Conservation (phyloP, 2,888 invertebrate species). For the Cephonodes hylas region DNA sequence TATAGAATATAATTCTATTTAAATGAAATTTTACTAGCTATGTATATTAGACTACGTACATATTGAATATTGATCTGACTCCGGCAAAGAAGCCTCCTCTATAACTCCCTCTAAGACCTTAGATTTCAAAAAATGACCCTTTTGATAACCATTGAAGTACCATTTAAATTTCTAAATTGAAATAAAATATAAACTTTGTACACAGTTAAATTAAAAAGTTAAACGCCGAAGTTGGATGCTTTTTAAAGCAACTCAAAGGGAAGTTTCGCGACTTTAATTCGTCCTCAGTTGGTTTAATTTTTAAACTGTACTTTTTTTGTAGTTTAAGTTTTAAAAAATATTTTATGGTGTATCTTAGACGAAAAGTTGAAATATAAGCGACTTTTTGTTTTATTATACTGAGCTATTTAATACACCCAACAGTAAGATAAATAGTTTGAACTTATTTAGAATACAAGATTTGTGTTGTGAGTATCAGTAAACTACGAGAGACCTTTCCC, state of each 20-base stretch:
- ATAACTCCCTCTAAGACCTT: too few relatives aligned
- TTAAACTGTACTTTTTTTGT: neutral
- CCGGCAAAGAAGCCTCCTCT: too few relatives aligned
- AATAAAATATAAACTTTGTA: neutral
- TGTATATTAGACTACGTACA: too few relatives aligned
- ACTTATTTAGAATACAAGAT: too few relatives aligned
- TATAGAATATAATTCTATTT: too few relatives aligned
- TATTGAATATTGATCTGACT: too few relatives aligned
- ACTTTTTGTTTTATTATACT: neutral
- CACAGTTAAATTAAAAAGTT: neutral
- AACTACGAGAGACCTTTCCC: too few relatives aligned
- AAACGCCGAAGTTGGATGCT: neutral
- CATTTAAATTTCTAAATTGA: neutral
- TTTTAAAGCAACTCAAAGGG: neutral
- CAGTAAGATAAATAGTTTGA: too few relatives aligned
- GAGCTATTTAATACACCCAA: too few relatives aligned
- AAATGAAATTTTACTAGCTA: too few relatives aligned
- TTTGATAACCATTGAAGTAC: neutral
- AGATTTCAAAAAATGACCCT: too few relatives aligned
- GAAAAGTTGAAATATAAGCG: neutral
- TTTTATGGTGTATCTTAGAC: neutral
- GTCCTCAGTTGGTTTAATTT: neutral
- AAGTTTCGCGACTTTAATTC: neutral
- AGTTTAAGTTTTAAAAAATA: neutral
- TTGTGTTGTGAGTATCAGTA: too few relatives aligned